Evolutionary conservation across 2,113 vertebrate genomes (phyloP), one percentile per base, ranked within the genome.

Genomic region (Crotalus tigris): DNA sequence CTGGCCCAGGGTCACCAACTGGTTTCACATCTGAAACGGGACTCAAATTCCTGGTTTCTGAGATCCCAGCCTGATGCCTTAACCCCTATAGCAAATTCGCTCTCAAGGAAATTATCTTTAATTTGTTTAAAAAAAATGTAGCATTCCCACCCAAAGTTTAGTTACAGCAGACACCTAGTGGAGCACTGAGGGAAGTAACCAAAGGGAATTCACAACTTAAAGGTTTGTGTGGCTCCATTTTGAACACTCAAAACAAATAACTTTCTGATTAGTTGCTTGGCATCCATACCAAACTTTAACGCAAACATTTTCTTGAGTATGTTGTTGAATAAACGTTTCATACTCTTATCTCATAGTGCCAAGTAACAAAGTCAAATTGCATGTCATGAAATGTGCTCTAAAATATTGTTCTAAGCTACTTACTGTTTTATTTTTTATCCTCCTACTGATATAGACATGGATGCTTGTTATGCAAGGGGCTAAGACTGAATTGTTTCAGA

Each of bases 401-500:
- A 55, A 88, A 55, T 39, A 53, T 91, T 75, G 11, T 87, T 94
- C 94, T 89, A 54, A 81, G 24, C 49, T 93, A 5, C 49, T 89
- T 51, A 94, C 94, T 59, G 91, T 85, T 93, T 95, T 94, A 93
- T 1, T 19, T 90, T 97, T 69, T 94, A 92, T 24, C 53, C 53
- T 24, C 11, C 15, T 51, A 95, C 86, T 24, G 91, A 39, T 91
- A 58, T 93, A 87, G 87, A 92, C 55, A 94, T 92, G 93, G 55
- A 94, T 93, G 94, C 95, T 93, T 96, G 0, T 95, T 95, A 64
- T 89, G 12, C 21, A 93, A 93, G 93, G 96, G 94, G 23, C 3
- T 96, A 93, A 88, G 92, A 95, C 95, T 95, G 58, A 17, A 96
- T 94, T 92, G 95, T 94, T 94, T 95, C 94, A 95, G 95, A 93